Evolutionary conservation across 2,888 invertebrate species (phyloP), one percentile per base, ranked within the genome.

Genomic region (Ochlodes sylvanus): DNA sequence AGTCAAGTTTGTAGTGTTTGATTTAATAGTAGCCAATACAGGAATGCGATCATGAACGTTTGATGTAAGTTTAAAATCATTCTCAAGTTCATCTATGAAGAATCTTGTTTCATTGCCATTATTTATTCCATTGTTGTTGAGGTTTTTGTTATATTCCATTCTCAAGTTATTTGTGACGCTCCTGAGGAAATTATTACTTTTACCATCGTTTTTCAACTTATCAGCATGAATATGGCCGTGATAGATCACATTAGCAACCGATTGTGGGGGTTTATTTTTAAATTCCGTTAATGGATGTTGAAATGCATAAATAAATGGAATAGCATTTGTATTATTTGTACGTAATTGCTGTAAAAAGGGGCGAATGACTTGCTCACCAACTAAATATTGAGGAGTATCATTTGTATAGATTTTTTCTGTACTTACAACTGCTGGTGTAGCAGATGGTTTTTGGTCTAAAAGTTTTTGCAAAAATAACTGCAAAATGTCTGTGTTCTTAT

Each of bases 401-500:
- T 52, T 10, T 21, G 7, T 47, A 15, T 47, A 21, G 1, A 58
- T 7, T 12, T 32, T 50, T 21, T 58, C 54, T 55, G 64, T 57
- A 55, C 56, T 55, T 56, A 42, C 54, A 19, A 65, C 19, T 32
- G 57, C 63, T 14, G 69, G 69, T 12, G 69, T 67, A 1, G 63
- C 7, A 17, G 72, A 54, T 15, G 72, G 73, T 0, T 84, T 72
- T 63, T 75, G 83, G 0, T 80, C 77, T 0, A 82, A 70, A 10
- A 92, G 63, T 75, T 86, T 87, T n/a, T 75, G 66, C 9, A 92
- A 71, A 57, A 91, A 89, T 0, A 57, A 70, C 71, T 88, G 79
- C 10, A 92, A 65, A 14, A 88, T 75, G 21, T 84, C 80, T 0
- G 91, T 90, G 55, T 92, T 92, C 66, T 71, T 79, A 42, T 90